phyloP scores from a whole-genome alignment of 1,140 invertebrate genomes.

The Teleogryllus occipitalis region DNA sequence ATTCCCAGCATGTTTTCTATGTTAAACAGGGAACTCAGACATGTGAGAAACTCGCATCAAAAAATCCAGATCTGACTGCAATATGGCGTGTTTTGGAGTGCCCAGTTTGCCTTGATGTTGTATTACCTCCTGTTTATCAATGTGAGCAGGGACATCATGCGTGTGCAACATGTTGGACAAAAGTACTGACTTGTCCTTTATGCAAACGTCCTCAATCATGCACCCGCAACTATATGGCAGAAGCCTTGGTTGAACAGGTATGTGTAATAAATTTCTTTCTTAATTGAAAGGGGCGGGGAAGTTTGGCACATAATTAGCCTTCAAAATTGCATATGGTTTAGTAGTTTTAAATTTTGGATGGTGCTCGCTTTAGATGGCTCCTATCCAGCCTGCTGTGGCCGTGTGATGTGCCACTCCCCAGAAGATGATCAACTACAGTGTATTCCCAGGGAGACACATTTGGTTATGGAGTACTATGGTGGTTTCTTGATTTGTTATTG shows the following conservation, averaged over 20 bases:
- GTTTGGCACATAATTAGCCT: too few species aligned
- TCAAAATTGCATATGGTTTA: too few species aligned
- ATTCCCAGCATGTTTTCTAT: not conserved
- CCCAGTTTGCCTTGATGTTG: conserved; percentile 17
- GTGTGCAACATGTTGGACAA: conserved; percentile 6
- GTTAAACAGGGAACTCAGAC: not conserved
- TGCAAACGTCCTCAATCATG: not conserved
- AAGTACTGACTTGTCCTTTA: conserved; percentile 9
- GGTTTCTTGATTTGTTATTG: too few species aligned
- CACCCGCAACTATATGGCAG: conserved; percentile 9
- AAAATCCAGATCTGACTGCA: not conserved
- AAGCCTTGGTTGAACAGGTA: not conserved
- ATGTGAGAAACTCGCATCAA: not conserved
- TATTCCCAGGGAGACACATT: too few species aligned
- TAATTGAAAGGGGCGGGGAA: too few species aligned
- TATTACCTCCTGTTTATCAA: conserved; percentile 11
- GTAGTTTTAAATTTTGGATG: too few species aligned
- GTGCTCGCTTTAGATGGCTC: too few species aligned
- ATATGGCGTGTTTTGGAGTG: conserved; percentile 14
- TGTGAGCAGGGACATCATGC: conserved; percentile 14
- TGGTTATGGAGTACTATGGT: too few species aligned
- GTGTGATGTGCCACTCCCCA: too few species aligned
- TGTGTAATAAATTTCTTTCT: not conserved
- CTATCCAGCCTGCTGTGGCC: too few species aligned
- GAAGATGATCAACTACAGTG: too few species aligned